These are phyloP conservation scores for Chionodraco myersi DNA, from an alignment of 2,113 vertebrate genomes.

Conservation along the genomic window DNA sequence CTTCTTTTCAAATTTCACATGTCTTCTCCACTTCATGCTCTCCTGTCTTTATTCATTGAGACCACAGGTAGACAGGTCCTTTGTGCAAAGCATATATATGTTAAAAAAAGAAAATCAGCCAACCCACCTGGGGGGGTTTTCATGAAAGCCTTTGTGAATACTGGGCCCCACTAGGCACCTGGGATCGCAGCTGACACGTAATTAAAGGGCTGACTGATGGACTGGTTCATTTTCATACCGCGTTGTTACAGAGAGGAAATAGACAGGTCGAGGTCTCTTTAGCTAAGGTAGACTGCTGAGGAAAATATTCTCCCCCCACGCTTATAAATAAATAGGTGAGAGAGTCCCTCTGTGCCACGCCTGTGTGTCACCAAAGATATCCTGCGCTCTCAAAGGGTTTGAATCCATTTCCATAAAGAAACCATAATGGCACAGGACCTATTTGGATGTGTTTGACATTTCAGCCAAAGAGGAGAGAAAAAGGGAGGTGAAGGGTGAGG, in stretches of 20 bases:
- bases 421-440: conserved; percentile 44
- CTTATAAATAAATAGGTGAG: conserved; percentile 63
- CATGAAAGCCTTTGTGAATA: conserved; percentile 51
- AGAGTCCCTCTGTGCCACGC: conserved; percentile 15
- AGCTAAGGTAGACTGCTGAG: conserved; percentile 57
- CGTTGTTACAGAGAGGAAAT: conserved; percentile 13
- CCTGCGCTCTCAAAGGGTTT: conserved; percentile 62
- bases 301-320: conserved; percentile 69
- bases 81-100: conserved; percentile 14
- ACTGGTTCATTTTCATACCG: conserved; percentile 65
- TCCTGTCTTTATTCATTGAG: conserved; percentile 34
- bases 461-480: conserved; percentile 62
- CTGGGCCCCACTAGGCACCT: conserved; percentile 22
- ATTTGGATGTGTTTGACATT: conserved; percentile 82
- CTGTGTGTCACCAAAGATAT: conserved; percentile 55
- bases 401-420: conserved; percentile 82
- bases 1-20: not conserved
- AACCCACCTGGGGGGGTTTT: conserved; percentile 24
- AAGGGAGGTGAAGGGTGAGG: conserved; percentile 58
- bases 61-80: conserved; percentile 19
- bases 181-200: conserved; percentile 63
- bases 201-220: conserved; percentile 68
- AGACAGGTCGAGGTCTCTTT: conserved; percentile 52
- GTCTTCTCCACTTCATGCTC: not conserved
- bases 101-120: not conserved